Evolutionary conservation across 1,140 invertebrate genomes (phyloP), one percentile per base, ranked within the genome.

Genomic region (Brachionus asplanchnoidis): DNA sequence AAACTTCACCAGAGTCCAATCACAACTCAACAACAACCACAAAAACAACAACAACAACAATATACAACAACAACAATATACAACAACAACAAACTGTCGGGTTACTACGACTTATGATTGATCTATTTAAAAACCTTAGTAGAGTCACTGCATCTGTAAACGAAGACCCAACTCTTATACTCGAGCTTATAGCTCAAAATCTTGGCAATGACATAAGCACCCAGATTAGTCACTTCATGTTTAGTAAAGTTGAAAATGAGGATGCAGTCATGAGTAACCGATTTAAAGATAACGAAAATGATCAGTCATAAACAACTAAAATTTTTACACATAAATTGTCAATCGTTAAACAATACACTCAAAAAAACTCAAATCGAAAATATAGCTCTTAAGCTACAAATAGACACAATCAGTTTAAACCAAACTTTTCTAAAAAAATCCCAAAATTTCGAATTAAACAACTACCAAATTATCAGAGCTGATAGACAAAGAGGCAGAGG

Each of bases 301-400:
- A 68, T 26, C 20, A 32, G 28, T 68, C 9, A 14, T 68, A 68
- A 68, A 14, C 65, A 68, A 26, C 28, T 68, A 68, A 68, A 68
- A 68, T 68, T 68, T 28, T 68, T 68, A 68, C 65, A 68, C 65
- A 68, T 68, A 11, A 68, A 68, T 14, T 68, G 65, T 68, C 65
- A 68, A 68, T 68, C 65, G 32, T 12, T 68, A 9, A 68, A 68
- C 20, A 26, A 26, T 14, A 14, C 17, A 28, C 6, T 14, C 32
- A 68, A 68, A 68, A 68, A 9, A 68, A 26, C 26, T 7, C 26
- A 68, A 2, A 68, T 68, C 65, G 65, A 68, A 68, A 68, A 14
- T 14, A 28, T 68, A 28, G 65, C 65, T 7, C 3, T 11, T 14
- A 23, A 68, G 9, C 26, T 28, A 26, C 2, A 68, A 28, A 32